These are phyloP conservation scores for Beris morrisii DNA, from an alignment of 2,888 invertebrate genomes.

Conservation along the genomic window DNA sequence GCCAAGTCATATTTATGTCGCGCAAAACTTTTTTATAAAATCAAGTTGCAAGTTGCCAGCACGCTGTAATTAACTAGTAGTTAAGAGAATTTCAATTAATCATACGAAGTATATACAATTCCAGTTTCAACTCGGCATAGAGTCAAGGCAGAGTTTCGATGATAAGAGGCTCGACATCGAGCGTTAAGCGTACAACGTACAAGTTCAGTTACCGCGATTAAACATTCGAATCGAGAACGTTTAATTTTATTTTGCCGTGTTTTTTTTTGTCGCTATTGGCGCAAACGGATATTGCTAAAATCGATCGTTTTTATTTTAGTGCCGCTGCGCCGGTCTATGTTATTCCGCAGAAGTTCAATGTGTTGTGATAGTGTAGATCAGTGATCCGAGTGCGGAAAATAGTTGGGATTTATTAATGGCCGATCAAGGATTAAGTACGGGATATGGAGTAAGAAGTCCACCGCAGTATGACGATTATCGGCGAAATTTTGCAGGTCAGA, in stretches of 20 bases:
- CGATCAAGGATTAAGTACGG: not conserved
- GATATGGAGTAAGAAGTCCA: constrained; percentile 15
- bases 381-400: not conserved
- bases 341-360: constrained; percentile 3
- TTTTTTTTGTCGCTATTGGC: constrained; percentile 9
- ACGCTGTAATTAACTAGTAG: not conserved
- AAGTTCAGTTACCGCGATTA: constrained; percentile 30
- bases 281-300: constrained; percentile 4
- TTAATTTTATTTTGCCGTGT: constrained; percentile 17
- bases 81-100: constrained; percentile 25
- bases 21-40: too few species aligned
- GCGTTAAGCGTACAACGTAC: not conserved
- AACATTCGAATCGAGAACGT: constrained; percentile 26
- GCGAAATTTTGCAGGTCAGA: constrained; percentile 45
- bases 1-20: too few species aligned
- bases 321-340: constrained; percentile 3
- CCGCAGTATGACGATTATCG: constrained; percentile 44
- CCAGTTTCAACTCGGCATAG: too few species aligned
- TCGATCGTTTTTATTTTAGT: constrained; percentile 15
- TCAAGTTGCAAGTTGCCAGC: too few species aligned
- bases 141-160: too few species aligned
- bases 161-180: too few species aligned
- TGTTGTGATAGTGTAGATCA: constrained; percentile 3
- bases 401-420: not conserved
- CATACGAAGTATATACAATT: constrained; percentile 2